Base-by-base conservation (phyloP, 2,888 invertebrate genomes). In the Rhodophaea formosa region DNA sequence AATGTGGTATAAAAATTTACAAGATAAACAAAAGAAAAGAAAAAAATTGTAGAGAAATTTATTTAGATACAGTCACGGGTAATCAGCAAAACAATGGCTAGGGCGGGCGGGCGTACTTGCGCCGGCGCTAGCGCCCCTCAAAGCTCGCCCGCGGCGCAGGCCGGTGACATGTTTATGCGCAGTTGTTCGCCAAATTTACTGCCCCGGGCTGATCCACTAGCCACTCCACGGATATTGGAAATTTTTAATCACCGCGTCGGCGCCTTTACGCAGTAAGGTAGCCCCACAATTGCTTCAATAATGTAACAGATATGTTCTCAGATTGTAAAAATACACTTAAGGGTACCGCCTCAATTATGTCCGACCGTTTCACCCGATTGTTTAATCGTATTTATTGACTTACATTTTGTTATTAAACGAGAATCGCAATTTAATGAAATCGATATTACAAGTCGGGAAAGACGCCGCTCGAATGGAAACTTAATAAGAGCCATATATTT, bases 111-210 rank as follows among this genome's bases (percentile, higher is more conserved):
- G 43, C 42, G 42, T 10, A 29, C 8, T 6, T 14, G 7, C 7
- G 8, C 16, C 44, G 45, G 54, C 54, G 23, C 42, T 0, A 0
- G 62, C 32, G 51, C 59, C n/a, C 52, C 47, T 14, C 51, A 82
- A 86, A 80, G 86, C 76, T 64, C 77, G 70, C 85, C 78, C 71
- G 77, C 70, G 58, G 80, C 69, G 77, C 63, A 23, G 53, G 79
- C 80, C 80, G 79, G 82, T 71, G 86, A 87, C 86, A 86, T 85
- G 77, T 88, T 88, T 88, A 89, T 88, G 86, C 70, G 74, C 74
- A 68, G 72, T 71, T 71, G 71, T 72, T 77, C 78, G 80, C 82
- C 79, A 84, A 87, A 88, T 87, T 88, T 86, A 87, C 84, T 79
- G 66, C 76, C 74, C 59, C 51, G 6, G 15, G 35, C 35, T 6